Base-by-base conservation (phyloP, 2,113 vertebrate genomes). In the pig (Sus scrofa) region DNA sequence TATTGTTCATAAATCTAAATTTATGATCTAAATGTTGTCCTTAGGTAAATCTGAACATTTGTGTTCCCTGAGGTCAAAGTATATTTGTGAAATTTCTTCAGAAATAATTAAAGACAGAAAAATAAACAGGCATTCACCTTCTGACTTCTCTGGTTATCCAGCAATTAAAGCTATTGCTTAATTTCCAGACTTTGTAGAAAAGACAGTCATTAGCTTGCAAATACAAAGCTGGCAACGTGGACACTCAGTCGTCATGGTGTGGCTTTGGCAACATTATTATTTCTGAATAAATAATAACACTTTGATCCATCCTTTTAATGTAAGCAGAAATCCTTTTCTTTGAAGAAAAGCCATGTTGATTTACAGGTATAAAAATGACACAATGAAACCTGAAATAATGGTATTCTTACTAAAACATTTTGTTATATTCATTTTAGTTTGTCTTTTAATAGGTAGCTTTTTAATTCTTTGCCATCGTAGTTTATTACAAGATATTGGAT, bases 61-160 rank as follows among this genome's bases (percentile, higher is more conserved):
- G 68, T 81, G 63, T 65, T 81, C 62, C 65, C 74, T 60, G 34
- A 93, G 19, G 32, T n/a, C 34, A 60, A 93, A 70, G 84, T 74
- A 39, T 14, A 37, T 84, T 86, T 50, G 58, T 73, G 32, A 67
- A 78, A 89, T 94, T 89, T 95, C 83, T 93, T 85, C 39, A 95
- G 60, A 86, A 96, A 86, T 90, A 94, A 88, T 89, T 89, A 93
- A 89, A 86, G 37, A 65, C 32, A 82, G 63, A 86, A 95, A 95
- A 96, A 63, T 88, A 91, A 96, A 65, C 7, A 52, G 32, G 22
- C 54, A 82, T 77, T 91, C 26, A 52, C 26, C 89, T 92, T 71
- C 8, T 84, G 83, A 34, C 20, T 82, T 92, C 37, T 88, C 60
- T 93, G 30, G 78, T 92, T 94, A 89, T 52, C 68, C 71, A 89